Evolutionary conservation across 2,888 invertebrate genomes (phyloP), one percentile per base, ranked within the genome.

Genomic region (Taenaris catops): DNA sequence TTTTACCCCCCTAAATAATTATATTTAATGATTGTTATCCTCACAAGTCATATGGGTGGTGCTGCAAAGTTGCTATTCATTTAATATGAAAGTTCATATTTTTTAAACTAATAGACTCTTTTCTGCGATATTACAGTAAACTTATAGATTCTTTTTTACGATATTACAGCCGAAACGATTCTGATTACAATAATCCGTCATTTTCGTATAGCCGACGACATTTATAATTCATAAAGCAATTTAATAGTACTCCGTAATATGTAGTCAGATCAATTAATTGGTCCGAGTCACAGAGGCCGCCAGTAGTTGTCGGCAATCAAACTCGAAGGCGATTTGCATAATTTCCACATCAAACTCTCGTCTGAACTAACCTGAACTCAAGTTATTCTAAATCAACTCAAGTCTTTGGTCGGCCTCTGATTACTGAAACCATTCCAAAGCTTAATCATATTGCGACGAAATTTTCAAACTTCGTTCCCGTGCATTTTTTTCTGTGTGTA

Each of bases 211-310:
- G n/a, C n/a, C n/a, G n/a, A n/a, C n/a, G n/a, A n/a, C n/a, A n/a
- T n/a, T n/a, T n/a, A n/a, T n/a, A n/a, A 35, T 38, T 31, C 31
- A 35, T 35, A 26, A 42, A 35, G 35, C 35, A 36, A 34, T 39
- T 27, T 29, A 36, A 39, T 39, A 29, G 28, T 9, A 23, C 29
- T 25, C 28, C 26, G 31, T 24, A 34, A 31, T 40, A 35, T 37
- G 39, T 34, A 26, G 41, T 47, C 32, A 49, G 48, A 47, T 49
- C 44, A 49, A 49, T 49, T 44, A 46, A 41, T 38, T 43, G 46
- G 40, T 34, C 47, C 36, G 19, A 34, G 39, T 35, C 25, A 40
- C 34, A 29, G 31, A 34, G 32, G 38, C 29, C 35, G 34, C 20
- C 38, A 34, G 39, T 41, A 39, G 38, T 44, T 43, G 48, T 43